Base-by-base conservation (phyloP, 2,888 invertebrate species). In the Anarsia innoxiella region DNA sequence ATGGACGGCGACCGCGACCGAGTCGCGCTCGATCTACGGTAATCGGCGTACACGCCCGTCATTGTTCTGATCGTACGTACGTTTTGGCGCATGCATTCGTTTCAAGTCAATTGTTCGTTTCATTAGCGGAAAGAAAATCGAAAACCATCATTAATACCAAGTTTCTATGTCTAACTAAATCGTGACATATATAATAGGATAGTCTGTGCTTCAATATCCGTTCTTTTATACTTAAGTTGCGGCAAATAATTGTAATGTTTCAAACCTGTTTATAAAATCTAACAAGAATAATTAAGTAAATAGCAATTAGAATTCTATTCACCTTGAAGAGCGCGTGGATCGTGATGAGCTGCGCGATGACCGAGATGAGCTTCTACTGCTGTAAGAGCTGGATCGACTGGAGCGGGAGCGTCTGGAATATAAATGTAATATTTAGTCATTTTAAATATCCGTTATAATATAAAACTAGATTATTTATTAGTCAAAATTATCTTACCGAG, bases 1-100 rank as follows among this genome's bases (percentile, higher is more conserved):
- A 97, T 97, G 41, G 96, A 96, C n/a, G 92, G 93, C 42, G 94
- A 93, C 44, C 93, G 87, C 40, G 91, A 91, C 49, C 90, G 86
- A 39, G 66, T 49, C 43, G 52, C 66, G 56, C 68, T 79, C 66
- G 77, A 74, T 70, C 85, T 83, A 70, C 76, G 83, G 73, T 84
- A 84, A 72, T 82, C 83, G 60, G 69, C 84, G 76, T 84, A 84
- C 68, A 84, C 83, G 68, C 84, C 84, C 66, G 80, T 82, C 79
- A 84, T 83, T 59, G 79, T 82, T 69, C 83, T 83, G 70, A 50
- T 51, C 51, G 53, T 51, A 41, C 45, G 44, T 49, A 30, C 15
- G 10, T 6, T 10, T 11, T 13, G 16, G 31, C 37, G 42, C 47
- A 47, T 48, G 49, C 47, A 48, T 45, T 45, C 39, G 42, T 29